Evolutionary conservation across 2,888 invertebrate species (phyloP).

Genomic region (Amphimallon solstitiale): DNA sequence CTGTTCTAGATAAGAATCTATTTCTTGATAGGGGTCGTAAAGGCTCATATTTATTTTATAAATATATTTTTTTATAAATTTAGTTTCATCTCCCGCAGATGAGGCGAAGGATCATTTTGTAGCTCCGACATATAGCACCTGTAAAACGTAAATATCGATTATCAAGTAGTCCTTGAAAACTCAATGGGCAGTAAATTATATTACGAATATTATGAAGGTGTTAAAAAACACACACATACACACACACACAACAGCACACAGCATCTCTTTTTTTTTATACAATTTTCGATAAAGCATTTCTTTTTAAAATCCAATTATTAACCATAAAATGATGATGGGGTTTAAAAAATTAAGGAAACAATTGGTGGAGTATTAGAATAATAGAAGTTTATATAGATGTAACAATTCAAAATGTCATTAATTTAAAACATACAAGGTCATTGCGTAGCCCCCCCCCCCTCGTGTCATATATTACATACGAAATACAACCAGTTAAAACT

Average conservation of each 20-base stretch:
- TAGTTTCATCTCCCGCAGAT: conserved; percentile 44
- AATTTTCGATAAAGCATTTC: no score
- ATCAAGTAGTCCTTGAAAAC: conserved; percentile 36
- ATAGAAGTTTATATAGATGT: no score
- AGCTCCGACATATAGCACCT: conserved; percentile 39
- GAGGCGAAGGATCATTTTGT: conserved; percentile 50
- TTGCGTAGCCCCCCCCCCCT: neutral
- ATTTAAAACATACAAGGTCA: conserved; percentile 28
- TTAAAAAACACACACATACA: conserved; percentile 6
- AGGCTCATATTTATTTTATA: conserved; percentile 55
- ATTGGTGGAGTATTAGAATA: no score
- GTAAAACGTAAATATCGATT: conserved; percentile 42
- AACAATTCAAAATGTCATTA: neutral
- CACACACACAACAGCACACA: neutral
- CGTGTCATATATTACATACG: conserved; percentile 2
- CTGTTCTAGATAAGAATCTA: conserved; percentile 65
- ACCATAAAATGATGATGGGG: no score
- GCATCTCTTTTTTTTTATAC: no score
- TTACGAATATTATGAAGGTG: conserved; percentile 33
- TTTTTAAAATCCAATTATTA: no score
- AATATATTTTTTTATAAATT: conserved; percentile 34
- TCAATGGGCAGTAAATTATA: conserved; percentile 31
- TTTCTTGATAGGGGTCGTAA: conserved; percentile 63
- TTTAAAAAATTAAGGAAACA: no score
- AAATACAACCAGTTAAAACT: conserved; percentile 31